These are phyloP conservation scores for Himalopsyche phryganea DNA, from an alignment of 1,140 invertebrate genomes.

Conservation along the genomic window DNA sequence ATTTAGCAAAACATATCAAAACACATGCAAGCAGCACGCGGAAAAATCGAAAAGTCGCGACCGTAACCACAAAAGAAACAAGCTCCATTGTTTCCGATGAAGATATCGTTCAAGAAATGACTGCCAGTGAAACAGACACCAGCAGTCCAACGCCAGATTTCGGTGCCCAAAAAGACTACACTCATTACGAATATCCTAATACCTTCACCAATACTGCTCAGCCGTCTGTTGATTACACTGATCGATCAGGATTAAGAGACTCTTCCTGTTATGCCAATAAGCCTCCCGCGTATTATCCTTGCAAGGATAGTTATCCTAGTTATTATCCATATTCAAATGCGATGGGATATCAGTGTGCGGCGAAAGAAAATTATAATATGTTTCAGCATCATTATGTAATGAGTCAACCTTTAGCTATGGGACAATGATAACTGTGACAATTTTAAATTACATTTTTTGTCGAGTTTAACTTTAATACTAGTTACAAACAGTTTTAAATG, in stretches of 20 bases:
- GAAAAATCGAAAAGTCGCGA: slow-evolving; percentile 44
- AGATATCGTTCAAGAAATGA: not conserved
- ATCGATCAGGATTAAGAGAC: slow-evolving; percentile 19
- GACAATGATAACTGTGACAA: slow-evolving; percentile 38
- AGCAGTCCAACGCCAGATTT: slow-evolving; percentile 15
- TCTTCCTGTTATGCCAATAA: slow-evolving; percentile 26
- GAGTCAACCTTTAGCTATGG: slow-evolving; percentile 47
- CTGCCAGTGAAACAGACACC: slow-evolving; percentile 17
- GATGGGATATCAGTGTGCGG: slow-evolving; percentile 46
- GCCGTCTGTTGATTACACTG: slow-evolving; percentile 1
- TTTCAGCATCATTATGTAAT: slow-evolving; percentile 50
- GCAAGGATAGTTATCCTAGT: slow-evolving; percentile 26
- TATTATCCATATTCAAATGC: slow-evolving; percentile 45
- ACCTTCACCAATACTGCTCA: too few species aligned
- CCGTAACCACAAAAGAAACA: slow-evolving; percentile 35
- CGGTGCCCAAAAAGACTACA: slow-evolving; percentile 22
- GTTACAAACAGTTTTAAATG: too few species aligned
- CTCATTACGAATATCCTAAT: slow-evolving; percentile 32
- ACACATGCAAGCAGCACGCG: slow-evolving; percentile 66
- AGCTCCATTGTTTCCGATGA: not conserved
- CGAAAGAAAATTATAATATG: slow-evolving; percentile 49
- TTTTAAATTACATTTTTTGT: too few species aligned
- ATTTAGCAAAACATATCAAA: slow-evolving; percentile 79
- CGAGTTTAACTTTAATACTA: too few species aligned
- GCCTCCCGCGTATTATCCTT: slow-evolving; percentile 20